Percentiles rank a stretch among this genome's conserved stretches.
Evolutionary conservation across 2,888 invertebrate species (phyloP).

Genomic region (Drosophila yooni): DNA sequence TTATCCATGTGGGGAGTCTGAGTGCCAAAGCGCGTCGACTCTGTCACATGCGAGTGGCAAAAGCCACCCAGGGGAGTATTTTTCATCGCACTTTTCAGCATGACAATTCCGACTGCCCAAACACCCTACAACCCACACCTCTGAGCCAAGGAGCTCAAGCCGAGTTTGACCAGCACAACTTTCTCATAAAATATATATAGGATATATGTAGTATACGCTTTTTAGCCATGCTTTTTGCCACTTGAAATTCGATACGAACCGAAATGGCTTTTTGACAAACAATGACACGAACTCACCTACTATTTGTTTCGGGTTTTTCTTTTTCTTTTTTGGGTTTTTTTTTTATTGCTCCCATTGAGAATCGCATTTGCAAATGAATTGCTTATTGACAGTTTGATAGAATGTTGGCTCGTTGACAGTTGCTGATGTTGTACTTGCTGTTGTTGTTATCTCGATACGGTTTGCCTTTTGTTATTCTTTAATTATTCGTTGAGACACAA

Average conservation of each 20-base stretch:
- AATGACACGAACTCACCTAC: slow-evolving; percentile 73
- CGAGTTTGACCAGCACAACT: slow-evolving; percentile 40
- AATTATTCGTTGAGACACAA: slow-evolving; percentile 57
- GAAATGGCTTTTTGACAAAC: slow-evolving; percentile 81
- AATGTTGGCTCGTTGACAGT: slow-evolving; percentile 64
- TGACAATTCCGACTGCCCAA: slow-evolving; percentile 44
- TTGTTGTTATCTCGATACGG: slow-evolving; percentile 23
- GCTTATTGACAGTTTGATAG: slow-evolving; percentile 81
- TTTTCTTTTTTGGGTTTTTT: slow-evolving; percentile 22
- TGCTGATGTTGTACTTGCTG: slow-evolving; percentile 33
- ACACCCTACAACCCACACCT: slow-evolving; percentile 39
- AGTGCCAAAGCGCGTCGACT: slow-evolving; percentile 58
- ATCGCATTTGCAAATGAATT: slow-evolving; percentile 79
- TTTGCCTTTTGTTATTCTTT: slow-evolving; percentile 73
- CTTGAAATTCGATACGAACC: slow-evolving; percentile 71
- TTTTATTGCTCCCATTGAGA: slow-evolving; percentile 50
- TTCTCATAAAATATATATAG: slow-evolving; percentile 17
- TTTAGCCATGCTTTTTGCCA: slow-evolving; percentile 14
- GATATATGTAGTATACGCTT: slow-evolving; percentile 2
- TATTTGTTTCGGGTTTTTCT: slow-evolving; percentile 41
- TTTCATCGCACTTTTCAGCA: slow-evolving; percentile 40
- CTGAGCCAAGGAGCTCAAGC: slow-evolving; percentile 10
- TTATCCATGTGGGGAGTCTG: slow-evolving; percentile 46
- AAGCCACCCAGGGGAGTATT: slow-evolving; percentile 60
- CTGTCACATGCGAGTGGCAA: slow-evolving; percentile 55